Evolutionary conservation across 2,888 invertebrate species (phyloP), one percentile per base, ranked within the genome.

Genomic region (Apotomis turbidana): DNA sequence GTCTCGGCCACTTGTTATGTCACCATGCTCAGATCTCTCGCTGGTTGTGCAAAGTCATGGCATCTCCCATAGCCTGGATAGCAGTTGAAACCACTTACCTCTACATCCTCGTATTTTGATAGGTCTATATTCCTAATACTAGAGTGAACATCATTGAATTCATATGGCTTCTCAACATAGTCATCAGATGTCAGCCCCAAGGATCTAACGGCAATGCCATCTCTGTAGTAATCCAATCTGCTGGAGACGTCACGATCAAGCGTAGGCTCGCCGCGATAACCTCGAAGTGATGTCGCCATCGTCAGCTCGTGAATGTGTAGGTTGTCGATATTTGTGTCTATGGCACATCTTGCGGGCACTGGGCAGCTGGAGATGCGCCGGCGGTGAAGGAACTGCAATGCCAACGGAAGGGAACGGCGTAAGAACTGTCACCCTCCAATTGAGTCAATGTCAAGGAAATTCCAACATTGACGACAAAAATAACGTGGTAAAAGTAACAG

Each of bases 281-380:
- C 60, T 78, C 76, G 77, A 57, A 75, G 75, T 68, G 74, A 73
- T 70, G 78, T 79, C 60, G 77, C 77, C 61, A 79, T 70, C 9
- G 80, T 75, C 38, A 80, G 64, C 76, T 88, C 85, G 62, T 88
- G 83, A 13, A 85, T 80, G 74, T 87, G 85, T 15, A 88, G 77
- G 72, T 90, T 83, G 64, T 90, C 88, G 52, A 87, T 85, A 74
- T 80, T 87, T 73, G 74, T 79, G 62, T 91, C 90, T 9, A 80
- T 73, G 1, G 81, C 76, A 73, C 79, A 85, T 82, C 85, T 87
- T 41, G 89, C 80, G 54, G 86, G 86, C 60, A 83, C 78, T 75
- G 89, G 89, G 81, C 87, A 92, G 77, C 90, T 93, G 13, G 89
- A 93, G 81, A 93, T 90, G 72, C 88, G 91, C 66, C 93, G 87